A percentile compares a stretch with the other conserved stretches of the same genome.
Conservation (phyloP, 2,888 invertebrate species). For the Galeopsomyia nigrocyanea region DNA sequence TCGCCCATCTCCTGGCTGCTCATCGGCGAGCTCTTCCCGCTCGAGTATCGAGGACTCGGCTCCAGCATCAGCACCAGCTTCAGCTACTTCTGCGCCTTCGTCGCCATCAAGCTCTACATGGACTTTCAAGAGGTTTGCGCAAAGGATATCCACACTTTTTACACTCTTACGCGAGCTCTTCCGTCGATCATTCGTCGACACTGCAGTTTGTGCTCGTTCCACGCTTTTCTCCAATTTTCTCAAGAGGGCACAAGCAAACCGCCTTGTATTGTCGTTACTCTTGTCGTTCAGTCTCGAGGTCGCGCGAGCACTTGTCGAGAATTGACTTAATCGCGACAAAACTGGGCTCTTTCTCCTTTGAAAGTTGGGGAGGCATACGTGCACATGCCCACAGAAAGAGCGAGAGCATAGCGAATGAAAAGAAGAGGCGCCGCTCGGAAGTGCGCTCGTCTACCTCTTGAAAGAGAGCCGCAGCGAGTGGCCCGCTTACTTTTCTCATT, state of each 20-base stretch:
- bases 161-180: too few relatives aligned
- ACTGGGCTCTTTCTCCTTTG: slow-evolving; percentile 18
- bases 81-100: slow-evolving; percentile 88
- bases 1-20: slow-evolving; percentile 90
- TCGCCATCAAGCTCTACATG: slow-evolving; percentile 88
- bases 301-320: slow-evolving; percentile 5
- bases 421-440: slow-evolving; percentile 11
- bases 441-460: slow-evolving; percentile 34
- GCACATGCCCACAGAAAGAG: too few relatives aligned
- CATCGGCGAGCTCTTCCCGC: slow-evolving; percentile 86
- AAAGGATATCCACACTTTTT: too few relatives aligned
- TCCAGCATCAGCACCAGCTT: slow-evolving; percentile 89
- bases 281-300: not conserved
- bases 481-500: slow-evolving; percentile 41
- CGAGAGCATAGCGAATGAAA: not conserved
- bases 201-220: too few relatives aligned
- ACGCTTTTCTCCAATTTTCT: slow-evolving; percentile 23
- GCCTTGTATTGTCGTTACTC: too few relatives aligned
- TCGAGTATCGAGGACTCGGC: slow-evolving; percentile 88
- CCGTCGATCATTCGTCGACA: too few relatives aligned
- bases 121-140: slow-evolving; percentile 76
- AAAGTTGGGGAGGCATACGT: slow-evolving; percentile 16
- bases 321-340: slow-evolving; percentile 25
- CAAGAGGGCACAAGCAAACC: too few relatives aligned
- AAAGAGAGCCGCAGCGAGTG: slow-evolving; percentile 21